Evolutionary conservation across 2,113 vertebrate species (phyloP).

Genomic region (Rhinopithecus roxellana): DNA sequence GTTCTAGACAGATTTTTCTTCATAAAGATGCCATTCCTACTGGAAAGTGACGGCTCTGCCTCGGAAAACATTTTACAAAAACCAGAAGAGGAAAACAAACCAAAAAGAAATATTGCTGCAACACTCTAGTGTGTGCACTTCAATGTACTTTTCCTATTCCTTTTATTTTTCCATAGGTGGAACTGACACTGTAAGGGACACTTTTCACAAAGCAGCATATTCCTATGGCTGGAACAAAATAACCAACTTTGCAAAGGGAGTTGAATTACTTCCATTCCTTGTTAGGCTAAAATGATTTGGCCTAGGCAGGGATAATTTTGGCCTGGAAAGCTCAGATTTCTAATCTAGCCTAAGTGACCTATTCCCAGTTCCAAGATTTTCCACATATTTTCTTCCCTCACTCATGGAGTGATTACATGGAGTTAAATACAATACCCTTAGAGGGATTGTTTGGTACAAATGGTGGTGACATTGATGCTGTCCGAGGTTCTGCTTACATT

Average conservation of each 20-base stretch:
- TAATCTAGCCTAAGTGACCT: background rate
- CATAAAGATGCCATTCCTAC: background rate
- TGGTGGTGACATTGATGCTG: background rate
- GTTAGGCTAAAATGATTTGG: background rate
- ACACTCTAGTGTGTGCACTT: background rate
- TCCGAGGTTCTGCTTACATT: background rate
- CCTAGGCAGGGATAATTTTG: background rate
- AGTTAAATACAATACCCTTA: background rate
- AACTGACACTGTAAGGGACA: background rate
- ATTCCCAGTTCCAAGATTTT: slow-evolving; percentile 5
- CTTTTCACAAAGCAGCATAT: slow-evolving; percentile 24
- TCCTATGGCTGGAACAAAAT: background rate
- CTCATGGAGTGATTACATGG: background rate
- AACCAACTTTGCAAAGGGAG: background rate
- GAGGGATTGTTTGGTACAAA: background rate
- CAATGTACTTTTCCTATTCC: background rate
- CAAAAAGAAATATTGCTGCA: background rate
- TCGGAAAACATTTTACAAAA: background rate
- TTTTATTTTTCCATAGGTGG: background rate
- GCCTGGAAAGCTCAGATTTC: slow-evolving; percentile 12
- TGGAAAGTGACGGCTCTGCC: background rate
- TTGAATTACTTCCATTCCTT: background rate
- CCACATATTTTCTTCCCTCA: background rate
- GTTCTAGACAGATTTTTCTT: background rate
- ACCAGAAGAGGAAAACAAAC: background rate